These are phyloP conservation scores for Drosophila peninsularis DNA, from an alignment of 2,888 invertebrate genomes.

Conservation along the genomic window DNA sequence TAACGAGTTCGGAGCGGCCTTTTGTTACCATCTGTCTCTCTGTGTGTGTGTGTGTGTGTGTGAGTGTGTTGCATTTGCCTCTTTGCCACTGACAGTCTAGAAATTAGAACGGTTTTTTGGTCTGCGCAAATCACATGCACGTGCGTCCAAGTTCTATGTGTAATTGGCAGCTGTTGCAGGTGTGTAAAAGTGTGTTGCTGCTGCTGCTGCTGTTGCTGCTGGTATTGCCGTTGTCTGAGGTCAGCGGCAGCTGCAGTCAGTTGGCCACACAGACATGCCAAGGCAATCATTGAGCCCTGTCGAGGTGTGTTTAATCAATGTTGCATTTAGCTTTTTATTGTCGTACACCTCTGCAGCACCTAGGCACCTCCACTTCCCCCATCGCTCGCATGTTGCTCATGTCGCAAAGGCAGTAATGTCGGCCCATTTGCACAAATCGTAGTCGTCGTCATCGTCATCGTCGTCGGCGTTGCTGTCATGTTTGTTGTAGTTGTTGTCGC, in stretches of 20 bases:
- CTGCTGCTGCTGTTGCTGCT: conserved; percentile 28
- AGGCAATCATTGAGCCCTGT: conserved; percentile 35
- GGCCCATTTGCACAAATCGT: conserved; percentile 63
- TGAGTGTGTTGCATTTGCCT: conserved; percentile 40
- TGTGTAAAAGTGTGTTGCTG: conserved; percentile 39
- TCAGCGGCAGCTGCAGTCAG: conserved; percentile 54
- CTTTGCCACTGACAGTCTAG: conserved; percentile 77
- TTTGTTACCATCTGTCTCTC: conserved; percentile 22
- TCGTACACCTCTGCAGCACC: not conserved
- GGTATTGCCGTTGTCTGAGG: conserved; percentile 51
- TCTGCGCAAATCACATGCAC: conserved; percentile 74
- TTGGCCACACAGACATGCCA: conserved; percentile 40
- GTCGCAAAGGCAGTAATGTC: conserved; percentile 48
- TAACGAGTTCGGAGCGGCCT: conserved; percentile 64
- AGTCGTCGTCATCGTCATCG: conserved; percentile 17
- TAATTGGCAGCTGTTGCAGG: conserved; percentile 64
- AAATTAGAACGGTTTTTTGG: conserved; percentile 78
- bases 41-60: not conserved
- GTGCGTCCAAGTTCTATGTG: conserved; percentile 51
- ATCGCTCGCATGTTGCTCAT: conserved; percentile 41
- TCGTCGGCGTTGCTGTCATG: conserved; percentile 8
- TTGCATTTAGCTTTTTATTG: conserved; percentile 33
- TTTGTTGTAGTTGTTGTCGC: conserved; percentile 15
- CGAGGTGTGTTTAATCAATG: conserved; percentile 55
- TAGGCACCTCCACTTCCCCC: not conserved